Percentiles rank a stretch among this genome's conserved stretches.
Conservation (phyloP, 2,888 invertebrate genomes). For the Pheosia tremula region DNA sequence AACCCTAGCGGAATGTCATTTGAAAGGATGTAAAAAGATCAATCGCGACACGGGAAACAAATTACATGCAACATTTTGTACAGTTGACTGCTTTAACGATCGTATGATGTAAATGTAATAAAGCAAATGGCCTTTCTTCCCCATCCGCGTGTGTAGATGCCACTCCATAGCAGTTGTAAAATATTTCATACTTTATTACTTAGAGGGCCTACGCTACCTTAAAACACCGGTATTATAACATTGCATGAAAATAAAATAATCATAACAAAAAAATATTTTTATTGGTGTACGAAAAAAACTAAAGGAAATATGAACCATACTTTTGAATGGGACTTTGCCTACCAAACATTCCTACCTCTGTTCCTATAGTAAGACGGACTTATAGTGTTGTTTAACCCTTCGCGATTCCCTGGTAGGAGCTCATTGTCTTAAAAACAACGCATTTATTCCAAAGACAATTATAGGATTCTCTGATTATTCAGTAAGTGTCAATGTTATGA, state of each 20-base stretch:
- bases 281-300: not conserved
- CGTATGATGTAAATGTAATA: conserved; percentile 77
- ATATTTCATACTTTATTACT: conserved; percentile 68
- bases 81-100: conserved; percentile 67
- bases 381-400: too few species aligned
- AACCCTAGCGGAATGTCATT: conserved; percentile 26
- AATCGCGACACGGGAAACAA: conserved; percentile 50
- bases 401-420: too few species aligned
- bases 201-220: conserved; percentile 44
- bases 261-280: too few species aligned
- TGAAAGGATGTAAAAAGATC: conserved; percentile 40
- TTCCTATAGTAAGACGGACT: too few species aligned
- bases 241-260: not conserved
- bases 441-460: too few species aligned
- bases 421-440: too few species aligned
- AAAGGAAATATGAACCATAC: too few species aligned
- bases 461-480: too few species aligned
- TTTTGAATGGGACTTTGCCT: too few species aligned
- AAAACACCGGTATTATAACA: conserved; percentile 9
- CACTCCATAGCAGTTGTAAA: conserved; percentile 61
- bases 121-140: conserved; percentile 67
- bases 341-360: too few species aligned
- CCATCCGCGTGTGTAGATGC: conserved; percentile 57
- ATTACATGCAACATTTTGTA: conserved; percentile 69
- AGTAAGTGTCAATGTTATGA: too few species aligned